Base-by-base conservation (phyloP, 2,888 invertebrate genomes). In the Ephialtes manifestator region DNA sequence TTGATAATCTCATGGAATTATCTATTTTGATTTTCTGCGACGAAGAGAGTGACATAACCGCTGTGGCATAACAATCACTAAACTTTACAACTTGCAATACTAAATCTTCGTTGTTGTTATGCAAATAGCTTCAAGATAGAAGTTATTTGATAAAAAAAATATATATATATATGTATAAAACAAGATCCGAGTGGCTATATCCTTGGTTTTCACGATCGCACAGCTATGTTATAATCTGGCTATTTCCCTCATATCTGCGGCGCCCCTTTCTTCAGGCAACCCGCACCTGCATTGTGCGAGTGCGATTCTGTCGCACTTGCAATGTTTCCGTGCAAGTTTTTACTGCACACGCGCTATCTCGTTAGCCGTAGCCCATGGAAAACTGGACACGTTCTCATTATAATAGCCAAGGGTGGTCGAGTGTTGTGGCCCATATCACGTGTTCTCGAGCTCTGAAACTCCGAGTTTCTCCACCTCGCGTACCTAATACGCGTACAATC, bases 351-450 rank as follows among this genome's bases (percentile, higher is more conserved):
- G 60, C 77, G 46, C 35, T 82, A 82, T 77, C 82, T 71, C 82
- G 72, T 77, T 71, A 20, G 55, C 48, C 46, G 63, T 39, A 71
- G 24, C 55, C 39, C 67, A 46, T 35, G 48, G 55, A 78, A 83
- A 83, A 67, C 72, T 72, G 51, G 72, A 78, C 78, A 74, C 67
- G 48, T 65, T 78, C 51, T 78, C 72, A 78, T 83, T 68, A 74
- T 72, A 83, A 78, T 31, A 68, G 60, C 11, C 60, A 58, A 78
- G 72, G 51, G 58, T 83, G 58, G 51, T 67, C 58, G 72, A 67
- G 72, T 31, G 31, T 55, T 72, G 51, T 60, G 58, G 39, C 43
- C 70, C 77, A 15, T 68, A 55, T 65, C 55, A 20, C 67, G 58
- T 58, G 20, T 20, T 70, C 63, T 72, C 63, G 7, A 31, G 20